phyloP scores from a whole-genome alignment of 2,113 vertebrate species.

The Gymnocephalus cernua region DNA sequence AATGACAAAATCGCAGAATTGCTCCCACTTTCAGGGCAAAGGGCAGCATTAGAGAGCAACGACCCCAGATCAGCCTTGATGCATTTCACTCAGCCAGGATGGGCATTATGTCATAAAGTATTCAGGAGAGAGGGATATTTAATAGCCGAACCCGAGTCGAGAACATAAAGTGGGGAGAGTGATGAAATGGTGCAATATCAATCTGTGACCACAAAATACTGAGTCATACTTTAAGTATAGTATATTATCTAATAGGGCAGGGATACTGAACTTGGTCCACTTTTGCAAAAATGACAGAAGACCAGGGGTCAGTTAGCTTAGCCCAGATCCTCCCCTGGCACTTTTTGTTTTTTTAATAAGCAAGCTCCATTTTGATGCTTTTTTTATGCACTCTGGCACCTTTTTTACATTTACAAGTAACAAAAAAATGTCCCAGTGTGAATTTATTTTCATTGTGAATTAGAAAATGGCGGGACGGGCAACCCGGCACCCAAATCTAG shows the following conservation, averaged over 20 bases:
- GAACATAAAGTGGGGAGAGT: slow-evolving; percentile 48
- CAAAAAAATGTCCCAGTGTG: too few species aligned
- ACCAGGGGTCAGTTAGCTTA: too few species aligned
- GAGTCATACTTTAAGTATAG: slow-evolving; percentile 48
- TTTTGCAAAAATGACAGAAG: too few species aligned
- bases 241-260: background rate
- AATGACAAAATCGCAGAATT: background rate
- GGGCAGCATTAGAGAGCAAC: background rate
- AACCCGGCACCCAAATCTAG: too few species aligned
- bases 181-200: slow-evolving; percentile 60
- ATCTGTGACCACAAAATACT: slow-evolving; percentile 55
- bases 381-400: too few species aligned
- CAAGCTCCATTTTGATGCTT: too few species aligned
- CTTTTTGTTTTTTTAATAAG: too few species aligned
- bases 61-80: slow-evolving; percentile 18
- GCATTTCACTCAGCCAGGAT: slow-evolving; percentile 33
- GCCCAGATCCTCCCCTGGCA: too few species aligned
- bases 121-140: slow-evolving; percentile 50
- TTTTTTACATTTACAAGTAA: too few species aligned
- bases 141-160: slow-evolving; percentile 45
- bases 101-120: slow-evolving; percentile 62
- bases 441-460: too few species aligned
- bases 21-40: slow-evolving; percentile 15
- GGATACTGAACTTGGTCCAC: too few species aligned
- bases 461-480: too few species aligned